These are phyloP conservation scores for Ptychadena robeensis DNA, from an alignment of 2,797 vertebrate species.

Conservation along the genomic window DNA sequence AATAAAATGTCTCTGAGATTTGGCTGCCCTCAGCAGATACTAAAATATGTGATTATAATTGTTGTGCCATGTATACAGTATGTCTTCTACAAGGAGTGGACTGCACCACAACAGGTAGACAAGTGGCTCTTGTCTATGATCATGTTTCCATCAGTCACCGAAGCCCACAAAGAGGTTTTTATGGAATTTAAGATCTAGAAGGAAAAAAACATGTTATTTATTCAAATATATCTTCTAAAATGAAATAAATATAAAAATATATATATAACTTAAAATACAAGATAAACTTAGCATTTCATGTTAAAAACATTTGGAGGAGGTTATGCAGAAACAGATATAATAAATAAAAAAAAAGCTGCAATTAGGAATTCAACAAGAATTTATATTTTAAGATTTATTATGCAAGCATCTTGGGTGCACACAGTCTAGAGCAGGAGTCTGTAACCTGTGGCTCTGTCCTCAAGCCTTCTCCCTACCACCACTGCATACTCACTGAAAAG, in stretches of 20 bases:
- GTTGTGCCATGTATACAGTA: slow-evolving; percentile 46
- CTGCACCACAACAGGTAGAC: slow-evolving; percentile 29
- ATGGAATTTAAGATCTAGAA: slow-evolving; percentile 23
- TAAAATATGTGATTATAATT: slow-evolving; percentile 50
- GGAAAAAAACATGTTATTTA: neutral
- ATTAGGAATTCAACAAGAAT: neutral
- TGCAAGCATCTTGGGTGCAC: too few relatives aligned
- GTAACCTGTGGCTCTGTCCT: too few relatives aligned
- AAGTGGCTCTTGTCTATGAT: neutral
- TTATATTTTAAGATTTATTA: too few relatives aligned
- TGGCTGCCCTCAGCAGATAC: slow-evolving; percentile 22
- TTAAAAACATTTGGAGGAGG: too few relatives aligned
- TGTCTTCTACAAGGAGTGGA: slow-evolving; percentile 10
- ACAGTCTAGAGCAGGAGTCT: too few relatives aligned
- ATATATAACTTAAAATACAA: too few relatives aligned
- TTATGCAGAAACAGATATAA: too few relatives aligned
- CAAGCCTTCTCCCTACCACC: too few relatives aligned
- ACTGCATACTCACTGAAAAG: too few relatives aligned
- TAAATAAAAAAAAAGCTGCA: neutral
- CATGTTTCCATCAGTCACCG: neutral
- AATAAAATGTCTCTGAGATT: slow-evolving; percentile 33
- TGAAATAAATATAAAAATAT: too few relatives aligned
- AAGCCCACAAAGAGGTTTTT: neutral
- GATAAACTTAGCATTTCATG: too few relatives aligned
- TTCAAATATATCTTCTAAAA: neutral